Base-by-base conservation (phyloP, 2,113 vertebrate genomes). In the Xiphorhynchus elegans region DNA sequence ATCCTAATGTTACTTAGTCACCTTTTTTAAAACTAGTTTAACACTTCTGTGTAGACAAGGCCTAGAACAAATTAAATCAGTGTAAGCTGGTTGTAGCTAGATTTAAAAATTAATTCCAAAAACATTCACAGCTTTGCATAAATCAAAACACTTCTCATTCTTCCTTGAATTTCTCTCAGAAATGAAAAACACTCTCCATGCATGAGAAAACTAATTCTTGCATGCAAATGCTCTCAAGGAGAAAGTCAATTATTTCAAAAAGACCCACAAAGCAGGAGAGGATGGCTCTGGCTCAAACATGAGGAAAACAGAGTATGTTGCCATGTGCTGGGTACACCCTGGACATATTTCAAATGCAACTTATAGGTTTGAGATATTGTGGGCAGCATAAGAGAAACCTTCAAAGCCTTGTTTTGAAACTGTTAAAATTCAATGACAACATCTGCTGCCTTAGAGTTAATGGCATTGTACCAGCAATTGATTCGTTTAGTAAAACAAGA, bases 81-180 rank as follows among this genome's bases (percentile, higher is more conserved):
- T 59, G 68, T 88, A 96, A 96, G 52, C 39, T 10, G 3, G 55
- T 44, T 94, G 73, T 89, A 93, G 60, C 35, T 84, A 95, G 68
- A 80, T 89, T 95, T 95, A 89, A 92, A 95, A 90, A 84, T 72
- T 92, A 95, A 96, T 91, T 97, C 73, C 31, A 75, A 91, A 95
- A 95, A 25, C 91, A 92, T 81, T 94, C 72, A 63, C 52, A 90
- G 93, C 79, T 95, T 96, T 92, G 79, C 79, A 94, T 88, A 94
- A 83, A 92, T 93, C 79, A 94, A 91, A 97, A 74, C 53, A 67
- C 77, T 90, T 95, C 67, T 95, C 52, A 60, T 91, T 83, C 75
- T 85, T 85, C 46, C 58, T 73, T 94, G 35, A 93, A 91, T 93
- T 96, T 91, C 59, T 81, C 55, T 88, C 70, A 91, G 78, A 94